Evolutionary conservation across 1,140 invertebrate species (phyloP).

Genomic region (Metopolophium dirhodum): DNA sequence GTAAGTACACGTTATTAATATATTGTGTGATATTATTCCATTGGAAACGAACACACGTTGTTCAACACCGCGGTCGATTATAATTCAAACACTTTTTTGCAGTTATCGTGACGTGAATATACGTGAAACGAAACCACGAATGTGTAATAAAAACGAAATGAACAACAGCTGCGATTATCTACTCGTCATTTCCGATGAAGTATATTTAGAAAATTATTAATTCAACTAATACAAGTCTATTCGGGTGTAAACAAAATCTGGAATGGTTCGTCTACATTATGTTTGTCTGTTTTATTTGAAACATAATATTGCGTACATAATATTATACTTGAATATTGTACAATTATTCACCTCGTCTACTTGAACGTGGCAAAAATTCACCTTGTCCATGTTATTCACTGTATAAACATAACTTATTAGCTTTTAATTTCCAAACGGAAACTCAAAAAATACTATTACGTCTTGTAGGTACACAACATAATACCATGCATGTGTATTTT

Average conservation of each 20-base stretch:
- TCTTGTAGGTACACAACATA: too few relatives aligned
- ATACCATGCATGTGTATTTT: too few relatives aligned
- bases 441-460: not conserved
- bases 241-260: not conserved
- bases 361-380: not conserved
- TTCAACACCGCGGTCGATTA: not conserved
- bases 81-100: not conserved
- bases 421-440: not conserved
- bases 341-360: not conserved
- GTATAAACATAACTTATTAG: not conserved
- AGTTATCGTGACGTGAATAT: not conserved
- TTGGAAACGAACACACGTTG: not conserved
- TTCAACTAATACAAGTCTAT: not conserved
- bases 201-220: slow-evolving; percentile 13
- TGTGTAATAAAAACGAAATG: slow-evolving; percentile 1
- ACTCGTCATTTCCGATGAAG: not conserved
- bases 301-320: not conserved
- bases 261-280: not conserved
- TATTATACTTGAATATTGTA: not conserved
- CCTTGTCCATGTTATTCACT: not conserved
- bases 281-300: too few relatives aligned
- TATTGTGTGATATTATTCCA: not conserved
- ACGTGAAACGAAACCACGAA: not conserved
- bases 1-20: not conserved
- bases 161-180: not conserved